Conservation (phyloP, 2,113 vertebrate genomes). For the Harpagus bidentatus region DNA sequence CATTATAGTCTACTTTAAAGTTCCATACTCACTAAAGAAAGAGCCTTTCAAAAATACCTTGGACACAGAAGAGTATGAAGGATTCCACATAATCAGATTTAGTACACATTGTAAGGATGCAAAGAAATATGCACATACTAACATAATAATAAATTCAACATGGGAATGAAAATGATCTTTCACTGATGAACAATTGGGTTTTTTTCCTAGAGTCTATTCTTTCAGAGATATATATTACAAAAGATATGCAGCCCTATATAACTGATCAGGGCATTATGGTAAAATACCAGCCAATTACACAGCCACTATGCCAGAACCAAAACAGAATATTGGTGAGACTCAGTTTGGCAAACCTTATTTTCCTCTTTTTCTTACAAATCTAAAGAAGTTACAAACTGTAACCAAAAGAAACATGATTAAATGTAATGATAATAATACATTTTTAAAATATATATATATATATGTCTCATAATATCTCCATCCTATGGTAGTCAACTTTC, state of each 20-base stretch:
- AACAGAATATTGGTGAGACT: background rate
- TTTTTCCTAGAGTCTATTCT: background rate
- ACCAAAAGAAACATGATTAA: background rate
- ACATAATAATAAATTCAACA: background rate
- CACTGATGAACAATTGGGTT: background rate
- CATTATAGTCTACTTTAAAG: background rate
- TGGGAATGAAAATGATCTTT: background rate
- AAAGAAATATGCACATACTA: background rate
- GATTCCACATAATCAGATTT: background rate
- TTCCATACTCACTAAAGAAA: background rate
- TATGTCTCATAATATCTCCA: background rate
- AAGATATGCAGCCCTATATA: background rate
- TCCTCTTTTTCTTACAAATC: background rate
- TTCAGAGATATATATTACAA: background rate
- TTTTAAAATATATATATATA: background rate
- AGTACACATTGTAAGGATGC: background rate
- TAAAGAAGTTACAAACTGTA: background rate
- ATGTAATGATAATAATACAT: background rate
- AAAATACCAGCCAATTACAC: background rate
- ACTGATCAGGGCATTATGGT: background rate
- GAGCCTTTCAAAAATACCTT: background rate
- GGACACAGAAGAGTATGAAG: background rate
- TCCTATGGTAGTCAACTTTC: background rate
- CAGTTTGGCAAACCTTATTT: background rate
- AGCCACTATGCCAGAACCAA: background rate